Evolutionary conservation across 2,113 vertebrate genomes (phyloP), one percentile per base, ranked within the genome.

Genomic region (Promerops cafer): DNA sequence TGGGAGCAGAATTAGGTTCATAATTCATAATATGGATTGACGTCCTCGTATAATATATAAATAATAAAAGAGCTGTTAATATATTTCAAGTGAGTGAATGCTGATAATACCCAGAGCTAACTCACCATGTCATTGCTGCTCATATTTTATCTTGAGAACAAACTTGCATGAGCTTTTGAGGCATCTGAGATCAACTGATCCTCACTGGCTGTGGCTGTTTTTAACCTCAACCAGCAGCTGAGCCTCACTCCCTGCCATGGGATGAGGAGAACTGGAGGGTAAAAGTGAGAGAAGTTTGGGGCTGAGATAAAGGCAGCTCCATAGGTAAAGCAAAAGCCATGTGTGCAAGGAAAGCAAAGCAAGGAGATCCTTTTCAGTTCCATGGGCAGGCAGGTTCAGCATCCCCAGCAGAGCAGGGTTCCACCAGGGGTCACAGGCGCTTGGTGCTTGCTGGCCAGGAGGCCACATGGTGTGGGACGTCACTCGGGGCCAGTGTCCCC

Each of bases 21-120:
- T 93, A 91, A 96, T 88, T 95, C 64, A 85, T 92, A 81, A 45
- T 75, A 63, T 26, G 45, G 61, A 90, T 94, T 93, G 83, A 91
- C 47, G 3, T 70, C 56, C 47, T 96, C 42, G 37, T 91, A 88
- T 91, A 88, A 91, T 69, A 66, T 71, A 90, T 90, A 86, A 93
- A 88, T 91, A 69, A 93, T 70, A 77, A 94, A 91, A 90, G 75
- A 89, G 42, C 81, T 87, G 70, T 80, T 95, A 91, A 94, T 93
- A 14, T 35, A 81, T 91, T 94, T 91, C 71, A 86, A 86, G 47
- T 8, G 15, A 87, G 83, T 31, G 66, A 81, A 78, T 77, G 68
- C 75, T 86, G 94, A 66, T 95, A 94, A 96, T 49, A 81, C n/a
- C 35, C 85, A 75, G 76, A 44, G 76, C 85, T 97, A 92, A 92